Evolutionary conservation across 1,140 invertebrate genomes (phyloP).

Genomic region (Drosophila varians): DNA sequence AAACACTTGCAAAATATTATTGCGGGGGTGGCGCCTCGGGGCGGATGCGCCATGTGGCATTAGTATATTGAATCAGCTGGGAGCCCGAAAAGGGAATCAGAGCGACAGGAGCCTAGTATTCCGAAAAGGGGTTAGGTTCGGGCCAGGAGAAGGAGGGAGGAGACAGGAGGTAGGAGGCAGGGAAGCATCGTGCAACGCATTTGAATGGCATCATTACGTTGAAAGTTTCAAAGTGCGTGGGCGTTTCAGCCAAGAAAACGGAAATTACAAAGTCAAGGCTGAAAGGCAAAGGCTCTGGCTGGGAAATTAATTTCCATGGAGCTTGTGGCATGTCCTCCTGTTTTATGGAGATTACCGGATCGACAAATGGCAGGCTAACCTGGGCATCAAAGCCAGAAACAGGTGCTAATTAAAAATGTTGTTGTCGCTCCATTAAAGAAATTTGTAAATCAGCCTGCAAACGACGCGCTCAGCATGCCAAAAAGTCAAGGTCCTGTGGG

Average conservation of each 20-base stretch:
- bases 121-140: conserved; percentile 20
- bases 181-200: conserved; percentile 37
- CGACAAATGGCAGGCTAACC: conserved; percentile 31
- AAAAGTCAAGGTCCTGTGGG: conserved; percentile 16
- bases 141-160: neutral
- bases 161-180: neutral
- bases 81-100: neutral
- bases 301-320: conserved; percentile 64
- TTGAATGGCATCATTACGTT: conserved; percentile 47
- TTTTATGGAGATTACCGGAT: conserved; percentile 68
- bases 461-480: conserved; percentile 44
- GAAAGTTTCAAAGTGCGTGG: conserved; percentile 49
- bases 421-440: conserved; percentile 73
- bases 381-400: conserved; percentile 20
- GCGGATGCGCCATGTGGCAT: conserved; percentile 49
- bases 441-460: conserved; percentile 75
- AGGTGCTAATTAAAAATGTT: conserved; percentile 81
- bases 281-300: no score
- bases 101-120: neutral
- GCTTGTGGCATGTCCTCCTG: conserved; percentile 27
- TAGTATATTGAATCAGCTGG: conserved; percentile 60
- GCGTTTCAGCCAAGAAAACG: conserved; percentile 7
- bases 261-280: neutral
- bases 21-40: conserved; percentile 24
- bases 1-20: conserved; percentile 81